phyloP scores from a whole-genome alignment of 2,113 vertebrate species.

The Beaufortia kweichowensis region DNA sequence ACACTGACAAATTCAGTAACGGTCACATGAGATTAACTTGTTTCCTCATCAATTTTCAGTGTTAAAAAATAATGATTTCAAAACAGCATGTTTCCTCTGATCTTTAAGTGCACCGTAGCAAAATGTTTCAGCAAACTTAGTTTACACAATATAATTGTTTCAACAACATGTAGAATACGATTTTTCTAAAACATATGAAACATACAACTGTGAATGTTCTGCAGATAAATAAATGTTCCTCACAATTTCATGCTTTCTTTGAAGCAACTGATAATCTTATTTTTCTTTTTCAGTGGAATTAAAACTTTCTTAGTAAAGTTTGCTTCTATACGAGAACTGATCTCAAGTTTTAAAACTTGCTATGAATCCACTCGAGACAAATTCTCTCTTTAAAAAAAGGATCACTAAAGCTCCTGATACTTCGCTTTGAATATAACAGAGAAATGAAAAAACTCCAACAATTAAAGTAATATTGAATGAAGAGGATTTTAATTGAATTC shows the following conservation, averaged over 20 bases:
- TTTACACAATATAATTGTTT: no score
- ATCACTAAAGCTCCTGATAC: not conserved
- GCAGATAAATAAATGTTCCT: not conserved
- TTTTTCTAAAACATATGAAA: no score
- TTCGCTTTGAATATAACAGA: conserved; percentile 19
- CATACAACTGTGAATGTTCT: not conserved
- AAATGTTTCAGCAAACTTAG: no score
- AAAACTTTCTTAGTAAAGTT: not conserved
- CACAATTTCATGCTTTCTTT: not conserved
- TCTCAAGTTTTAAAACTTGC: not conserved
- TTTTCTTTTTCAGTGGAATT: not conserved
- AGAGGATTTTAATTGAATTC: not conserved
- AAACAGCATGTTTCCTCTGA: no score
- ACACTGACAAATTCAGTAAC: not conserved
- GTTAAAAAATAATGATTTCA: not conserved
- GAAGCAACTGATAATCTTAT: not conserved
- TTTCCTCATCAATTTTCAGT: not conserved
- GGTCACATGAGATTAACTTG: not conserved
- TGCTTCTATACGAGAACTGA: conserved; percentile 4
- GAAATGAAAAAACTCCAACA: not conserved
- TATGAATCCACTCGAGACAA: not conserved
- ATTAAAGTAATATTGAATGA: not conserved
- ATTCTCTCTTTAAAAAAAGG: no score
- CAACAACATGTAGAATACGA: no score
- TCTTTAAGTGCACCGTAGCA: no score